phyloP scores from a whole-genome alignment of 2,797 vertebrate species.

The Aselliscus stoliczkanus region DNA sequence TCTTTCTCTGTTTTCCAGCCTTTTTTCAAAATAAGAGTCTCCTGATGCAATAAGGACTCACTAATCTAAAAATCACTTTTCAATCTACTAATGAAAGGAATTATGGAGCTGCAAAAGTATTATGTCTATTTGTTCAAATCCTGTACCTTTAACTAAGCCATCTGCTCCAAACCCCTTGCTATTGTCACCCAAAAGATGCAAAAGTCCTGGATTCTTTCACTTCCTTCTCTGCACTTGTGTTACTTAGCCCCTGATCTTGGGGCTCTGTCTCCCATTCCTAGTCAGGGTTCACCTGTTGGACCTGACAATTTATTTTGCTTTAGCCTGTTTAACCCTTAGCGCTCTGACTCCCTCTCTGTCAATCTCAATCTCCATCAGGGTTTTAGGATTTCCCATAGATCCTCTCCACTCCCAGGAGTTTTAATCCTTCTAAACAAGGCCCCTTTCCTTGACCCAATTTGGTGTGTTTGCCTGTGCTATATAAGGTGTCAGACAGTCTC shows the following conservation, averaged over 20 bases:
- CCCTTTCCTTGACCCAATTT: neutral
- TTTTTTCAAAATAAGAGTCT: conserved; percentile 20
- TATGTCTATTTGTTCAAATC: neutral
- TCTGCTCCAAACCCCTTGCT: neutral
- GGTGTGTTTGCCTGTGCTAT: neutral
- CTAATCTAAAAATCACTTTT: conserved; percentile 21
- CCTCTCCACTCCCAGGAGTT: neutral
- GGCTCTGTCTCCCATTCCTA: neutral
- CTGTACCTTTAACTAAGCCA: neutral
- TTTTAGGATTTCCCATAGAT: neutral
- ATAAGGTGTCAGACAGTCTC: neutral
- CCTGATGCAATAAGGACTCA: neutral
- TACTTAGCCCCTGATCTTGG: neutral
- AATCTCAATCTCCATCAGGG: neutral
- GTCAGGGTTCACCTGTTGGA: neutral
- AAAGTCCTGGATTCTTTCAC: neutral
- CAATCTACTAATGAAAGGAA: neutral
- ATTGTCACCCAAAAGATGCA: neutral
- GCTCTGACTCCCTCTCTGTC: neutral
- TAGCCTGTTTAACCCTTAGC: neutral
- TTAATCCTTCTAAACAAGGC: neutral
- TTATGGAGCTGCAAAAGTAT: neutral
- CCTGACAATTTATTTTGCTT: neutral
- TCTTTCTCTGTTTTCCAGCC: conserved; percentile 1
- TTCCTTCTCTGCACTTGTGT: neutral